These are phyloP conservation scores for Psittacus erithacus DNA, from an alignment of 2,113 vertebrate species.

Conservation along the genomic window DNA sequence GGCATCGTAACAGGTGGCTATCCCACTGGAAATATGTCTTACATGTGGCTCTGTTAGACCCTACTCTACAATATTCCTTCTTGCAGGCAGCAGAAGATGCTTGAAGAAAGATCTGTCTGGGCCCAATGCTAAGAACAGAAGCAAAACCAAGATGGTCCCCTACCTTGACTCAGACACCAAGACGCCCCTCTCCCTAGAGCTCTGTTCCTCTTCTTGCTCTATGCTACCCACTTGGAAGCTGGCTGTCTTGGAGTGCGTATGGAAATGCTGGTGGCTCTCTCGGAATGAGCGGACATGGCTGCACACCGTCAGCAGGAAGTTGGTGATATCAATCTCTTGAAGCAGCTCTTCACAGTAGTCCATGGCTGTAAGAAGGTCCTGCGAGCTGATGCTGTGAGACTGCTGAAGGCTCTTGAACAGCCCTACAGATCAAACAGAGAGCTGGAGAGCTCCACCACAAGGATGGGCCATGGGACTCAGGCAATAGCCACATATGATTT, in stretches of 20 bases:
- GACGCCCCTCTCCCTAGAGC: conserved; percentile 60
- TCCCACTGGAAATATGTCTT: not conserved
- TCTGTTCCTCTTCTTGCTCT: conserved; percentile 77
- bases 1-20: not conserved
- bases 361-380: conserved; percentile 90
- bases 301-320: conserved; percentile 92
- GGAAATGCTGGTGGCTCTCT: conserved; percentile 71
- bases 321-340: conserved; percentile 94
- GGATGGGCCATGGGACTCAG: not conserved
- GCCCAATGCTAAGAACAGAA: not conserved
- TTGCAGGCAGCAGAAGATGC: not conserved
- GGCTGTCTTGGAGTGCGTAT: conserved; percentile 53
- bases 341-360: conserved; percentile 97
- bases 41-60: not conserved
- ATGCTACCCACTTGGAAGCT: conserved; percentile 78
- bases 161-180: conserved; percentile 86
- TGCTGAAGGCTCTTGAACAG: conserved; percentile 94
- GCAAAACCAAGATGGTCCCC: not conserved
- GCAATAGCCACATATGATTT: not conserved
- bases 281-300: conserved; percentile 84
- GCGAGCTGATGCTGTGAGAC: conserved; percentile 84
- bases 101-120: not conserved
- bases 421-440: conserved; percentile 61
- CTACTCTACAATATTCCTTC: not conserved
- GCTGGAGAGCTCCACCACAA: not conserved